A percentile compares a stretch with the other conserved stretches of the same genome.
These are phyloP conservation scores for Cygnus olor DNA, from an alignment of 2,797 vertebrate species.

Conservation along the genomic window DNA sequence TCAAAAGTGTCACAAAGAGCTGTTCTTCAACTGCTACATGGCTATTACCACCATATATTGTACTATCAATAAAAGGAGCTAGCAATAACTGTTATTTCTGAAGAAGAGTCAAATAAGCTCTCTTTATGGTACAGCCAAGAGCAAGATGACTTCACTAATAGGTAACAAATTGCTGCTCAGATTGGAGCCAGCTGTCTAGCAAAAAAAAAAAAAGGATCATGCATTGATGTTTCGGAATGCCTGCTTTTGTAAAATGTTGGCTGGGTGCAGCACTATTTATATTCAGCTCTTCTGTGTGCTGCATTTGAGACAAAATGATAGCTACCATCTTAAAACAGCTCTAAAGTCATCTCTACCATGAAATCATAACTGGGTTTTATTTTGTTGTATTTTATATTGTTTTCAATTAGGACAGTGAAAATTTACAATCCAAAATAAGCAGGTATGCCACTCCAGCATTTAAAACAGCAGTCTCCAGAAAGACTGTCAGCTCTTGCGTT, in stretches of 20 bases:
- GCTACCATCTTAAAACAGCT: slow-evolving; percentile 4
- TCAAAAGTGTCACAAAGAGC: background rate
- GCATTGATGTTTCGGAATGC: background rate
- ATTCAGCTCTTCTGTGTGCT: background rate
- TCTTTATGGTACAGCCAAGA: slow-evolving; percentile 35
- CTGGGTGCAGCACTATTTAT: slow-evolving; percentile 15
- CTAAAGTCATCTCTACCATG: background rate
- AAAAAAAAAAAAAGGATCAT: background rate
- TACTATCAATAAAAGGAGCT: slow-evolving; percentile 35
- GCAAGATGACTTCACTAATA: slow-evolving; percentile 55
- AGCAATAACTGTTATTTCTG: slow-evolving; percentile 52
- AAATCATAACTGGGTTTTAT: background rate
- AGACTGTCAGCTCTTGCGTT: background rate
- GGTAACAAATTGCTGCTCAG: slow-evolving; percentile 50
- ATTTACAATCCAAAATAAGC: background rate
- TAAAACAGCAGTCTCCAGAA: background rate
- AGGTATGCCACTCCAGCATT: background rate
- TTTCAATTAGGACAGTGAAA: background rate
- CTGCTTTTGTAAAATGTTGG: background rate
- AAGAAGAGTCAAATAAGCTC: slow-evolving; percentile 33
- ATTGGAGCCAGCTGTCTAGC: slow-evolving; percentile 33
- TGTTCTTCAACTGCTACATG: background rate
- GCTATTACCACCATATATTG: background rate
- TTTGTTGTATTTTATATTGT: background rate
- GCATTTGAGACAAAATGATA: background rate